phyloP scores from a whole-genome alignment of 53 echinoderm and acorn worm genomes.

The Pentamera pediparva region DNA sequence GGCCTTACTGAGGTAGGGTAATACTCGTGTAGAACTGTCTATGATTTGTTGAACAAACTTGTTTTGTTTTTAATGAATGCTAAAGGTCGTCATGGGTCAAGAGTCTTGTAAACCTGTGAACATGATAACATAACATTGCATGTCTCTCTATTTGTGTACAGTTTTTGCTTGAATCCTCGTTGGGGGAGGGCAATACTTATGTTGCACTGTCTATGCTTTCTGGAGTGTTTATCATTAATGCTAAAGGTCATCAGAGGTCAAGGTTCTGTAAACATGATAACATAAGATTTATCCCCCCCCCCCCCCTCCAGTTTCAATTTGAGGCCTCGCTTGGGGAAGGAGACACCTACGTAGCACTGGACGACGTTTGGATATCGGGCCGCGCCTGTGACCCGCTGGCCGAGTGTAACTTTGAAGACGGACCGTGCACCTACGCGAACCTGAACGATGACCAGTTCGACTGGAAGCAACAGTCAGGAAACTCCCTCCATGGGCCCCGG shows the following conservation, averaged over 20 bases:
- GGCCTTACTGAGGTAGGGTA: too few relatives aligned
- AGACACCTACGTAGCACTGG: constrained; percentile 41
- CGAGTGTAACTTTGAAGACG: constrained; percentile 72
- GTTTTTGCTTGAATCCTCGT: too few relatives aligned
- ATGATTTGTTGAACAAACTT: not conserved
- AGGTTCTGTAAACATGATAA: not conserved
- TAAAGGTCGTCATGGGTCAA: too few relatives aligned
- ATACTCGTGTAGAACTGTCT: too few relatives aligned
- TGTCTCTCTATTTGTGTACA: too few relatives aligned
- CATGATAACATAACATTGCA: too few relatives aligned
- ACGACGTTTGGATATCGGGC: constrained; percentile 62
- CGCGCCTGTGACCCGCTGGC: constrained; percentile 51
- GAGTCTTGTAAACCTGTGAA: too few relatives aligned
- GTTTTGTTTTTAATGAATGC: not conserved
- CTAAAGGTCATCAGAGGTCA: not conserved
- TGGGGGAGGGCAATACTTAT: too few relatives aligned
- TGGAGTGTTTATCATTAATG: too few relatives aligned
- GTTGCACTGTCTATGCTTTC: too few relatives aligned
- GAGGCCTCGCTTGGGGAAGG: not conserved
- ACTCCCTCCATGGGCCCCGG: constrained; percentile 41
- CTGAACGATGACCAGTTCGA: constrained; percentile 35
- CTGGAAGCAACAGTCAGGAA: constrained; percentile 48
- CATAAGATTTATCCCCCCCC: not conserved
- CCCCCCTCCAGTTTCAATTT: not conserved
- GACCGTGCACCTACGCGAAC: constrained; percentile 57